Base-by-base conservation (phyloP, 2,113 vertebrate genomes). In the Galemys pyrenaicus region DNA sequence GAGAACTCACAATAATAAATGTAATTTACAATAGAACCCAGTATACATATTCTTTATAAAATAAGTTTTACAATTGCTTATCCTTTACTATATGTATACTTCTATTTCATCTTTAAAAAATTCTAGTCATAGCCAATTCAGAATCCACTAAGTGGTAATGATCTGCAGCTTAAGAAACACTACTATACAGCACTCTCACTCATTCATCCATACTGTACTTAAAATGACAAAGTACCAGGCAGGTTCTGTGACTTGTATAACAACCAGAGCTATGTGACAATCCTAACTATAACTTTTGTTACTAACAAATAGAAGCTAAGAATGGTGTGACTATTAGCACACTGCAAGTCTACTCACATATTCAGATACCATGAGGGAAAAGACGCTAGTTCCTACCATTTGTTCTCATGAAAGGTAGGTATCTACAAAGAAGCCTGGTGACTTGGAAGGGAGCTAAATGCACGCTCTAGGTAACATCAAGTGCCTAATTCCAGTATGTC, bases 201-300 rank as follows among this genome's bases (percentile, higher is more conserved):
- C 41, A 46, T n/a, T 39, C 6, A 30, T 30, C 35, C 24, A 2
- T 24, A 44, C 49, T 70, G 49, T 41, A 74, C 28, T 60, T 67
- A 65, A 49, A 92, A 81, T 70, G 39, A 75, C 73, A 87, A 95
- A 89, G 44, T 74, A 62, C 20, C 58, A 90, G 58, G 65, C 30
- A 77, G 44, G 30, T 71, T 44, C 44, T 39, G 78, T 15, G 28
- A 51, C 60, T 64, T 70, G 28, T 17, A 90, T 0, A 80, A 65
- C 70, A 94, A 44, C 32, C 70, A 79, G n/a, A 87, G 49, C 71
- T 89, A 89, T 2, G 24, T 6, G 4, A 54, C 78, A 68, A 80
- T 44, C 56, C 49, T 83, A 90, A 78, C 32, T 44, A 60, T 51
- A 81, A 89, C 8, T 44, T 81, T 11, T 71, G 19, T 73, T 37